These are phyloP conservation scores for Pteropus rufus DNA, from an alignment of 2,797 vertebrate genomes.

Conservation along the genomic window DNA sequence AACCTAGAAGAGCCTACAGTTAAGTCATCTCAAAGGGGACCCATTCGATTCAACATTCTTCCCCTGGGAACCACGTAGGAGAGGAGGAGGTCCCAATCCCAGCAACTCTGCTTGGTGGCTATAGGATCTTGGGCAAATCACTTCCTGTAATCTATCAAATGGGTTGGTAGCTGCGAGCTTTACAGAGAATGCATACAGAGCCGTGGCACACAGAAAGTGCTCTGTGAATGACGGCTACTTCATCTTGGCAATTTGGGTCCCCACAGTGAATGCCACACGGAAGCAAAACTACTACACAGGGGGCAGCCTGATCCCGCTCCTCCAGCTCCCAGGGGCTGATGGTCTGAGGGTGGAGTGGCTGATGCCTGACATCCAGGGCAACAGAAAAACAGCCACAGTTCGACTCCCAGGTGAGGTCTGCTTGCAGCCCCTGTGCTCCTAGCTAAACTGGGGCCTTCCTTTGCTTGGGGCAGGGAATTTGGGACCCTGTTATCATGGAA, in stretches of 20 bases:
- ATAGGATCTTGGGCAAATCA: neutral
- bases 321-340: slow-evolving; percentile 71
- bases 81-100: neutral
- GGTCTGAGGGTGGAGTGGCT: slow-evolving; percentile 82
- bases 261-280: slow-evolving; percentile 69
- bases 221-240: neutral
- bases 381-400: fast-evolving
- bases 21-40: neutral
- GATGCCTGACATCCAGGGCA: slow-evolving; percentile 51
- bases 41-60: neutral
- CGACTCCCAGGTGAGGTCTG: slow-evolving; percentile 31
- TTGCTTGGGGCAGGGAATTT: neutral
- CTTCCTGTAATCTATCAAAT: neutral
- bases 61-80: neutral
- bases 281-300: slow-evolving; percentile 84
- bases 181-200: fast-evolving
- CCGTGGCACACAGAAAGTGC: fast-evolving
- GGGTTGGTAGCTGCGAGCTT: neutral
- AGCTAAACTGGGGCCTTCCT: neutral
- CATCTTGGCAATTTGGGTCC: neutral
- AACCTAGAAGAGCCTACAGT: neutral
- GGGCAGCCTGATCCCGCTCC: slow-evolving; percentile 84
- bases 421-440: neutral
- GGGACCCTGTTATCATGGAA: neutral
- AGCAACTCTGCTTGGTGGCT: neutral